These are phyloP conservation scores for Ecdyonurus torrentis DNA, from an alignment of 2,888 invertebrate species.

Conservation along the genomic window DNA sequence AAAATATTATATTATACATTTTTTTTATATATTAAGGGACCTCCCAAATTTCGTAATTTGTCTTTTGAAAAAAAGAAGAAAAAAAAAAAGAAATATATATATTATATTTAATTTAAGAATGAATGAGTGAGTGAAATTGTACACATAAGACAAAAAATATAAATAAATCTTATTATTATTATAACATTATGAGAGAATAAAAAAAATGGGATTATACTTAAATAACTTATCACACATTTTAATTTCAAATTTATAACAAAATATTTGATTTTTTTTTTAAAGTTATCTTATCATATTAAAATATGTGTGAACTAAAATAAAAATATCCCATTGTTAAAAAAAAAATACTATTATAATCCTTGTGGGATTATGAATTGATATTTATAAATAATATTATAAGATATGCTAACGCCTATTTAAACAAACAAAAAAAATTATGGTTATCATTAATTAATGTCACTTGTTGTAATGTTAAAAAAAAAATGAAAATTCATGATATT, in stretches of 20 bases:
- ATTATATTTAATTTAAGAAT: not conserved
- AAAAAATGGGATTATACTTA: not conserved
- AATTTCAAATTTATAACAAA: too few relatives aligned
- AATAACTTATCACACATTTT: too few relatives aligned
- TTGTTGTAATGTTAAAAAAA: too few relatives aligned
- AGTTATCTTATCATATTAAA: not conserved
- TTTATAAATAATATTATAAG: not conserved
- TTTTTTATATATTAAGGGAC: not conserved
- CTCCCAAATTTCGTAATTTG: not conserved
- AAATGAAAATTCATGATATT: too few relatives aligned
- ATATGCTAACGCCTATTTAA: too few relatives aligned
- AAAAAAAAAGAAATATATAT: too few relatives aligned
- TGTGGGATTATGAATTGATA: not conserved
- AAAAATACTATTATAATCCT: not conserved
- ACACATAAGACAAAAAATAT: not conserved
- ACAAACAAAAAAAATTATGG: not conserved
- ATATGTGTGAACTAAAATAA: not conserved
- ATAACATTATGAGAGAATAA: too few relatives aligned
- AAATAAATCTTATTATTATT: too few relatives aligned
- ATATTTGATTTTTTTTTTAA: too few relatives aligned
- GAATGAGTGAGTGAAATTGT: not conserved
- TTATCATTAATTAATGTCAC: not conserved
- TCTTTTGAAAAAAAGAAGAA: not conserved
- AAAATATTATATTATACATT: too few relatives aligned
- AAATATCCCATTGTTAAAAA: not conserved